phyloP scores from a whole-genome alignment of 2,797 vertebrate genomes.

The Poecilia gillii region DNA sequence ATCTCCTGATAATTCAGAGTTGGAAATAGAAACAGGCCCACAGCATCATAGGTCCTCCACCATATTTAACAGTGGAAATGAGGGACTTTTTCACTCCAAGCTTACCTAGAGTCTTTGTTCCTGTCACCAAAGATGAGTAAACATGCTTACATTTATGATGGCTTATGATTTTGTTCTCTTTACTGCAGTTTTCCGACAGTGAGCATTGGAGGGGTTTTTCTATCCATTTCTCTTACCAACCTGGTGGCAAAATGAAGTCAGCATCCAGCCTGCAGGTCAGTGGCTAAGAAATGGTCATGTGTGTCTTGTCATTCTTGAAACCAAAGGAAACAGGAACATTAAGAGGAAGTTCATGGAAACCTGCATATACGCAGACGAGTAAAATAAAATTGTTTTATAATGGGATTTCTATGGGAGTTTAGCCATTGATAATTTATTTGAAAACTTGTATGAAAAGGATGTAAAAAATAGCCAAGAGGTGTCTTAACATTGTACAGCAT shows the following conservation, averaged over 20 bases:
- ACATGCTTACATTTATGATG: not conserved
- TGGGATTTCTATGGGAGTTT: not conserved
- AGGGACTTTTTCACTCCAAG: not conserved
- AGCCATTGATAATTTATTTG: not conserved
- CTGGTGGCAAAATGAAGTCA: not conserved
- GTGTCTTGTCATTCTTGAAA: not conserved
- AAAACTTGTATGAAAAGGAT: not conserved
- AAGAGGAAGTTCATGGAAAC: not conserved
- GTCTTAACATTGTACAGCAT: not conserved
- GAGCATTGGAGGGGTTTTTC: not conserved
- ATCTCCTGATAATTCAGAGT: not conserved
- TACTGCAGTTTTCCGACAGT: not conserved
- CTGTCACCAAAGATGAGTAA: not conserved
- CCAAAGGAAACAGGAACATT: not conserved
- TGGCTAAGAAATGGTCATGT: not conserved
- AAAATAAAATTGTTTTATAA: not conserved
- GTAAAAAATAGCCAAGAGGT: not conserved
- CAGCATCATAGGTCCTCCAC: too few species aligned
- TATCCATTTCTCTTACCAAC: not conserved
- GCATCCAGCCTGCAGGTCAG: not conserved
- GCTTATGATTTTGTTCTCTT: not conserved
- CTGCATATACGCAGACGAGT: not conserved
- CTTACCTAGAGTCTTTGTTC: not conserved
- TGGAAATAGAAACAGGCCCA: not conserved
- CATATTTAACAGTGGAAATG: not conserved